A percentile compares a stretch with the other conserved stretches of the same genome.
Conservation (phyloP, 2,888 invertebrate genomes). For the Epiperipatus broadwayi region DNA sequence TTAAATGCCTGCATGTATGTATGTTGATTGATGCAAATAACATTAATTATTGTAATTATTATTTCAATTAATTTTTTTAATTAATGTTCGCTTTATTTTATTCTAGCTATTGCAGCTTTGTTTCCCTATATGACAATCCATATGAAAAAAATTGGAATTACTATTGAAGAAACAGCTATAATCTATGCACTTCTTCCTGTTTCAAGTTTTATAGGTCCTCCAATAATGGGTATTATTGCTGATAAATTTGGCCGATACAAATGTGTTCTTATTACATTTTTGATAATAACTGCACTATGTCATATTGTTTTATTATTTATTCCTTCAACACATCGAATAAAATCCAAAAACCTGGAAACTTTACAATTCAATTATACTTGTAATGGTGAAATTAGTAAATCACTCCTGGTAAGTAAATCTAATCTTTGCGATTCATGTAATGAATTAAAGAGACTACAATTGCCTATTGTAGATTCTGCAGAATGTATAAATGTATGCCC, state of each 20-base stretch:
- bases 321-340: constrained; percentile 22
- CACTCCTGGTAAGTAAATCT: too few species aligned
- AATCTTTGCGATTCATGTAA: too few species aligned
- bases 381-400: too few species aligned
- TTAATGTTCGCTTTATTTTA: constrained; percentile 16
- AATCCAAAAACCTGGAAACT: too few species aligned
- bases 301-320: constrained; percentile 49
- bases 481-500: too few species aligned
- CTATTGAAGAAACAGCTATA: constrained; percentile 64
- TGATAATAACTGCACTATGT: constrained; percentile 53
- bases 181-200: constrained; percentile 68
- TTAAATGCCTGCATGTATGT: too few species aligned
- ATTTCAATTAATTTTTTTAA: constrained; percentile 20
- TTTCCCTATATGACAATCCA: constrained; percentile 70
- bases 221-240: constrained; percentile 48
- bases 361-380: too few species aligned
- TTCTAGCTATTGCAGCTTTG: constrained; percentile 56
- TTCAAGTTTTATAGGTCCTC: constrained; percentile 64
- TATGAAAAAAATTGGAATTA: constrained; percentile 71
- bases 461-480: too few species aligned
- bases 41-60: too few species aligned
- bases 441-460: too few species aligned
- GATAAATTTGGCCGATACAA: constrained; percentile 73
- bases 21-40: too few species aligned
- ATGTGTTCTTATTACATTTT: constrained; percentile 53